Percentiles rank a stretch among this genome's conserved stretches.
Evolutionary conservation across 2,113 vertebrate genomes (phyloP).

Genomic region (Elanus axillaris): DNA sequence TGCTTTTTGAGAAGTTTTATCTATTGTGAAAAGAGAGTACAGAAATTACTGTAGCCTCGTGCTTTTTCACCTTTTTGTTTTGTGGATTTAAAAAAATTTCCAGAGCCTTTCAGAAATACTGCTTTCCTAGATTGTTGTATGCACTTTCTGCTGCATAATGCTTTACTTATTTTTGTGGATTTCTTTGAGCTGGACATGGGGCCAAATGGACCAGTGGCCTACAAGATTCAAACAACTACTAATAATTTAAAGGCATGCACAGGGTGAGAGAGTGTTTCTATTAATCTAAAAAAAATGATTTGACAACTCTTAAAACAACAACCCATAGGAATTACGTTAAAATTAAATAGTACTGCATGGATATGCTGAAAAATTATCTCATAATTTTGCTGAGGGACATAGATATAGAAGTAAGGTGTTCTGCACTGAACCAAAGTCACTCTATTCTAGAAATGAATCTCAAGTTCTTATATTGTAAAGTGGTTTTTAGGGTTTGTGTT

Average conservation of each 20-base stretch:
- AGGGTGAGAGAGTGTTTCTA: not conserved
- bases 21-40: not conserved
- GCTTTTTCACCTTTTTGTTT: not conserved
- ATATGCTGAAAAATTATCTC: not conserved
- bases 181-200: not conserved
- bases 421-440: not conserved
- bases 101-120: not conserved
- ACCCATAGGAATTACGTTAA: not conserved
- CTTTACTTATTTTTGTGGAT: not conserved
- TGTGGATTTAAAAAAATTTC: not conserved
- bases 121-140: not conserved
- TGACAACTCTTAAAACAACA: not conserved
- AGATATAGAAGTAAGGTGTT: not conserved
- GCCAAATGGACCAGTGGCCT: not conserved
- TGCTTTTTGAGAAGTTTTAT: not conserved
- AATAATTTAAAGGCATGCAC: not conserved
- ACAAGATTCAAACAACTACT: not conserved
- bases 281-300: not conserved
- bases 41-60: not conserved
- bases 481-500: not conserved
- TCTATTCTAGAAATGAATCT: not conserved
- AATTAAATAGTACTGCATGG: not conserved
- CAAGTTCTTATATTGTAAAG: not conserved
- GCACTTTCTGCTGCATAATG: not conserved
- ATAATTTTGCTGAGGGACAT: not conserved